Evolutionary conservation across 2,113 vertebrate species (phyloP).

Genomic region (Podarcis cretensis): DNA sequence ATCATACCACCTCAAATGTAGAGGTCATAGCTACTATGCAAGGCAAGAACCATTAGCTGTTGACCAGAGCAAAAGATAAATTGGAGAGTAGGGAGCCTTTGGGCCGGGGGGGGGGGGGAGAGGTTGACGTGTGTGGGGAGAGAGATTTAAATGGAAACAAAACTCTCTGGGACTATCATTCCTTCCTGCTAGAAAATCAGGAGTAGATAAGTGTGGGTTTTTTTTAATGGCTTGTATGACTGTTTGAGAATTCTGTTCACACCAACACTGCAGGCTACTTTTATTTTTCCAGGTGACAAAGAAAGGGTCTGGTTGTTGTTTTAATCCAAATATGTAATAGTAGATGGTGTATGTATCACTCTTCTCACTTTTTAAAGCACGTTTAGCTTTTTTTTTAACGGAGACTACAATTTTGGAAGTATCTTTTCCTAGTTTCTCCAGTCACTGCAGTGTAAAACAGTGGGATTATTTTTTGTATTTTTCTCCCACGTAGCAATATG

Average conservation of each 20-base stretch:
- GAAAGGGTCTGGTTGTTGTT: not conserved
- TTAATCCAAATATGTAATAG: constrained; percentile 43
- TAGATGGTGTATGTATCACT: too few relatives aligned
- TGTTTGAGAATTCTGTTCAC: not conserved
- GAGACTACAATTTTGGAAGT: not conserved
- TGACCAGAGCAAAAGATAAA: constrained; percentile 63
- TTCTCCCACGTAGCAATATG: not conserved
- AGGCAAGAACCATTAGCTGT: constrained; percentile 66
- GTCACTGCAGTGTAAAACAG: too few relatives aligned
- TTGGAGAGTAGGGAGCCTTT: constrained; percentile 32
- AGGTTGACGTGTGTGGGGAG: too few relatives aligned
- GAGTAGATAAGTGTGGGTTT: not conserved
- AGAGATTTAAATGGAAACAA: constrained; percentile 4
- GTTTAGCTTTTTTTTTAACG: not conserved
- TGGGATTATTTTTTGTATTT: not conserved
- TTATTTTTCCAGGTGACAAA: not conserved
- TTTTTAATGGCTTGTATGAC: not conserved
- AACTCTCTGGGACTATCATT: not conserved
- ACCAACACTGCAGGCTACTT: not conserved
- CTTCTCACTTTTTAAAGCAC: not conserved
- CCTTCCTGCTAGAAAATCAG: not conserved
- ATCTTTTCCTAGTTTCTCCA: not conserved
- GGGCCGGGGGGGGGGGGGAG: not conserved
- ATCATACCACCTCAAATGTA: constrained; percentile 82
- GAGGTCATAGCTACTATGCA: constrained; percentile 86